Conservation (phyloP, 1,140 invertebrate species). For the Campoletis sonorensis region DNA sequence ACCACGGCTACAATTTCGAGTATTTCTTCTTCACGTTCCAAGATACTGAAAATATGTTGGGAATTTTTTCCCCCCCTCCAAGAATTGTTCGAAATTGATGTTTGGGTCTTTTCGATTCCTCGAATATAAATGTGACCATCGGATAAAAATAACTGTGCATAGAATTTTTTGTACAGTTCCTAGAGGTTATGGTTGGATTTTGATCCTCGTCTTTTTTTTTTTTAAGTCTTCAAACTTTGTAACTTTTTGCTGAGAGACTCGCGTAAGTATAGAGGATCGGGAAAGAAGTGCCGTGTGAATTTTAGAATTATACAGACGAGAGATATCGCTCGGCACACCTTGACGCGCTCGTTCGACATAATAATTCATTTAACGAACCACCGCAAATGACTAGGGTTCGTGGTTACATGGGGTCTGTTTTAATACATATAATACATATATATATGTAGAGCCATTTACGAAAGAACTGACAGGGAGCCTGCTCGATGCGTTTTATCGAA, state of each 20-base stretch:
- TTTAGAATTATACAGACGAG: not conserved
- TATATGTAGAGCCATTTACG: not conserved
- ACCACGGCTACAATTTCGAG: too few species aligned
- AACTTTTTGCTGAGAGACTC: not conserved
- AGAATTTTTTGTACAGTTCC: too few species aligned
- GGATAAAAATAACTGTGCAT: too few species aligned
- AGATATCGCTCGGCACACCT: constrained; percentile 59
- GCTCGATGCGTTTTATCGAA: constrained; percentile 36
- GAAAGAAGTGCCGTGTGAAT: constrained; percentile 21
- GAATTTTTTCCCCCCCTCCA: too few species aligned
- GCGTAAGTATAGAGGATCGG: not conserved
- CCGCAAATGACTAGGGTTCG: constrained; percentile 52
- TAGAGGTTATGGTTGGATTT: too few species aligned
- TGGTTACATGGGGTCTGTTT: constrained; percentile 16
- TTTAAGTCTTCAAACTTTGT: not conserved
- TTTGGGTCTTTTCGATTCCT: too few species aligned
- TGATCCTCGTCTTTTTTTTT: too few species aligned
- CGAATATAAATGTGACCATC: too few species aligned
- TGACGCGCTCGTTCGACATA: constrained; percentile 60
- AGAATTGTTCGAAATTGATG: too few species aligned
- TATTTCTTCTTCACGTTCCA: too few species aligned
- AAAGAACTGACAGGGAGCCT: constrained; percentile 29
- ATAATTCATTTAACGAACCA: constrained; percentile 68
- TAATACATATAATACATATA: not conserved
- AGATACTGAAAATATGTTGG: too few species aligned